phyloP scores from a whole-genome alignment of 2,113 vertebrate genomes.

The Xenopus laevis region DNA sequence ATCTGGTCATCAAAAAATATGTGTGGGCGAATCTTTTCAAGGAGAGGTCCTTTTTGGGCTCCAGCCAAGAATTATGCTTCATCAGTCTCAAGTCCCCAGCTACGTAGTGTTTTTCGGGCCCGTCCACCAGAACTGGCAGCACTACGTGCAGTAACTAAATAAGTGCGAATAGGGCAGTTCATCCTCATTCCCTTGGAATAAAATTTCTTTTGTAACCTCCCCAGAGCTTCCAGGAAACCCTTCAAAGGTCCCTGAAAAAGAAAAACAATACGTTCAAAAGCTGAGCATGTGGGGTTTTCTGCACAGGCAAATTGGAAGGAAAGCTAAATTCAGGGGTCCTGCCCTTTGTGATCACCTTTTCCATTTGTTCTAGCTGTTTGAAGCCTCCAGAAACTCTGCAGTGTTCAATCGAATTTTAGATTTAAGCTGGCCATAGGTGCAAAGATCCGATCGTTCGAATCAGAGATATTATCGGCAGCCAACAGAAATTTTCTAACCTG shows the following conservation, averaged over 20 bases:
- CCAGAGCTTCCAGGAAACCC: slow-evolving; percentile 86
- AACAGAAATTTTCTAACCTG: no score
- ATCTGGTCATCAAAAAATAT: slow-evolving; percentile 97
- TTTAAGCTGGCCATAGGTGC: no score
- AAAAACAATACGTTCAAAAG: background rate
- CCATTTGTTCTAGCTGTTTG: no score
- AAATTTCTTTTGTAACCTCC: slow-evolving; percentile 92
- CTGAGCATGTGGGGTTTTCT: no score
- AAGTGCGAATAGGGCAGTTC: slow-evolving; percentile 91
- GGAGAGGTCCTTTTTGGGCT: slow-evolving; percentile 87
- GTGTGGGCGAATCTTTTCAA: slow-evolving; percentile 88
- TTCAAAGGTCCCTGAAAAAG: slow-evolving; percentile 82
- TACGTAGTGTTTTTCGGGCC: slow-evolving; percentile 86
- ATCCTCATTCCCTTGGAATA: slow-evolving; percentile 84
- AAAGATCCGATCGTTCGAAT: no score
- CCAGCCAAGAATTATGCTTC: slow-evolving; percentile 90
- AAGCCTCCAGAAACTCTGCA: no score
- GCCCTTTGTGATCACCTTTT: no score
- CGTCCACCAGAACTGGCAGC: slow-evolving; percentile 89
- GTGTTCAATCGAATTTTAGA: no score
- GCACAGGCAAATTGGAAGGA: no score
- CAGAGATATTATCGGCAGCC: no score
- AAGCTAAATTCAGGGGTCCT: no score
- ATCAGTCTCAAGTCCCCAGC: slow-evolving; percentile 91
- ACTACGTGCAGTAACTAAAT: slow-evolving; percentile 87